These are phyloP conservation scores for Omphaloscelis lunosa DNA, from an alignment of 2,888 invertebrate species.

Conservation along the genomic window DNA sequence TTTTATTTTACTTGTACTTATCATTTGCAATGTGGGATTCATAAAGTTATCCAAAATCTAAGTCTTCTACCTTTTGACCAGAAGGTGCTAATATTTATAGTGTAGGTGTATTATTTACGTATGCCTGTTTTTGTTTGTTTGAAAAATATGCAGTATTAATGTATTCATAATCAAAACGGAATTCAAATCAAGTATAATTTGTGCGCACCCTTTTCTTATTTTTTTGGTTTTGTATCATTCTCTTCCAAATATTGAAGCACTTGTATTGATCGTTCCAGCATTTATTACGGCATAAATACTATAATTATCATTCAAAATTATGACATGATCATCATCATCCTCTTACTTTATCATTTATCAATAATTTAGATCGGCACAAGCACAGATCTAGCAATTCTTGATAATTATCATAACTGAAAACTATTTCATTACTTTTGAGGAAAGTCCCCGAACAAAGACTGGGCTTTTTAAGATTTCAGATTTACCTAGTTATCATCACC, in stretches of 20 bases:
- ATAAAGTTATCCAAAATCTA: background rate
- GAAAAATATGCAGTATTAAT: background rate
- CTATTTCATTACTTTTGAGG: slow-evolving; percentile 19
- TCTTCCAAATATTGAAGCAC: background rate
- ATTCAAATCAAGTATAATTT: background rate
- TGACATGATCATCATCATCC: background rate
- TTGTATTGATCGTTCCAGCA: background rate
- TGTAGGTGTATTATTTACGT: background rate
- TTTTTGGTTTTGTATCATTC: too few relatives aligned
- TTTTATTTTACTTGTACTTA: background rate
- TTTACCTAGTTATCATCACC: background rate
- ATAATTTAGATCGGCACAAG: slow-evolving; percentile 4
- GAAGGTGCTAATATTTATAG: background rate
- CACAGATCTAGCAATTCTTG: slow-evolving; percentile 7
- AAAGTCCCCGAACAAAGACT: slow-evolving; percentile 1
- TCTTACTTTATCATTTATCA: background rate
- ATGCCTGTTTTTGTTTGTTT: background rate
- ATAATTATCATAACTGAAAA: slow-evolving; percentile 25
- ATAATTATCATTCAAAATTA: slow-evolving; percentile 1
- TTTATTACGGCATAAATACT: background rate
- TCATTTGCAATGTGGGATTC: background rate
- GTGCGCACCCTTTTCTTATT: background rate
- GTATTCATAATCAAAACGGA: background rate
- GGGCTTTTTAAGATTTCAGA: background rate
- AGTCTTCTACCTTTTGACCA: background rate